Evolutionary conservation across 2,113 vertebrate species (phyloP), one percentile per base, ranked within the genome.

Genomic region (Oryzias melastigma): DNA sequence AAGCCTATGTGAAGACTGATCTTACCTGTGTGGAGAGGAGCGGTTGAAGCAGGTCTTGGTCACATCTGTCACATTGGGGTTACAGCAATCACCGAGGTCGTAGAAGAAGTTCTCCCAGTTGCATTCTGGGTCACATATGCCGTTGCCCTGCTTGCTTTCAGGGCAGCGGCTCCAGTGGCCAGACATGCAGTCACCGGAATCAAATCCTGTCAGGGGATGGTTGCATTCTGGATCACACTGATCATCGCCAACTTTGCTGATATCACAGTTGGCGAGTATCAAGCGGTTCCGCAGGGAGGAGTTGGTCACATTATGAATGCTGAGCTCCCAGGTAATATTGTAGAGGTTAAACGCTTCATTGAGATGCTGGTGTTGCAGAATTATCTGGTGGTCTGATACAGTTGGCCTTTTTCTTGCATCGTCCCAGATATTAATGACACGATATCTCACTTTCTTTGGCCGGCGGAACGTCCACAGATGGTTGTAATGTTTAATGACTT

Each of bases 11-110:
- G 59, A 13, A 62, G n/a, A 57, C 41, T 27, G 24, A 14, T 47
- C 89, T 92, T 94, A 99, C 97, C 95, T 99, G 94, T 96, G 82
- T 18, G 92, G 93, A 73, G 95, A 99, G 47, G 95, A 92, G 0
- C 95, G 95, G 71, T 98, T 94, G 85, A 99, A 98, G 88, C 97
- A 99, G 0, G 96, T 99, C 91, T 95, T 96, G 75, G 97, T 97
- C 88, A 99, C 97, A n/a, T 99, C 95, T 0, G 97, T 99, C 84
- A 98, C 91, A 40, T 93, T 93, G 0, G 97, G 96, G 80, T 98
- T 94, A 78, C 97, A 99, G 89, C 97, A 99, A 65, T 99, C 96
- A 3, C 96, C 95, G 0, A 91, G 92, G 54, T 99, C 97, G 0
- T 94, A 99, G 85, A 87, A 91, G 86, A 94, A 95, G 42, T 90